phyloP scores from a whole-genome alignment of 2,888 invertebrate species.

The Cerastis leucographa region DNA sequence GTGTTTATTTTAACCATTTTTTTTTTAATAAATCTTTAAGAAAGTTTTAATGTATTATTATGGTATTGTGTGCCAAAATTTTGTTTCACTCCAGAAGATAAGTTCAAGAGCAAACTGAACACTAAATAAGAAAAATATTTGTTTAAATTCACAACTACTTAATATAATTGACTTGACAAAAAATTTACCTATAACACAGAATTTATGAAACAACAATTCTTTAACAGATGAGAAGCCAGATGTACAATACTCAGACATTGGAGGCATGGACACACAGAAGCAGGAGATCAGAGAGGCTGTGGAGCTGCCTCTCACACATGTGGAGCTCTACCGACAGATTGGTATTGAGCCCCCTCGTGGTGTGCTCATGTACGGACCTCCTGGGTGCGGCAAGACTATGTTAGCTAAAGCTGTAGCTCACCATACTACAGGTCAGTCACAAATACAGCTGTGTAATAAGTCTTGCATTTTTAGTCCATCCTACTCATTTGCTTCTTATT shows the following conservation, averaged over 20 bases:
- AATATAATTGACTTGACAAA: not conserved
- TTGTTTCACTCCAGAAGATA: not conserved
- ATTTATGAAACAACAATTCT: conserved; percentile 2
- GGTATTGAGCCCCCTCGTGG: conserved; percentile 99
- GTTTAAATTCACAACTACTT: not conserved
- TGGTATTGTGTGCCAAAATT: not conserved
- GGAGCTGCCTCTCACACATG: conserved; percentile 99
- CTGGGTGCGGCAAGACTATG: conserved; percentile 99
- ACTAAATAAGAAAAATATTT: not conserved
- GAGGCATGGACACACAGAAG: conserved; percentile 99
- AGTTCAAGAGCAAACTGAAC: not conserved
- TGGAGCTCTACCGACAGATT: conserved; percentile 99
- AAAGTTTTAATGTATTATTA: not conserved
- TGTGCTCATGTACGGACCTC: conserved; percentile 99
- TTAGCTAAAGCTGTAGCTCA: conserved; percentile 99
- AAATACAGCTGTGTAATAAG: not conserved
- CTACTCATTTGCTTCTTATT: not conserved
- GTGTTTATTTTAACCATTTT: not conserved
- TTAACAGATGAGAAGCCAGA: conserved; percentile 98
- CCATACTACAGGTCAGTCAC: conserved; percentile 96
- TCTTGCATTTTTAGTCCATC: not conserved
- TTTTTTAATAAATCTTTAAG: not conserved
- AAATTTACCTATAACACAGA: not conserved
- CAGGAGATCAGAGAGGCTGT: conserved; percentile 99
- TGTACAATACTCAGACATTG: conserved; percentile 99